Base-by-base conservation (phyloP, 2,888 invertebrate species). In the Plebejus melissa region DNA sequence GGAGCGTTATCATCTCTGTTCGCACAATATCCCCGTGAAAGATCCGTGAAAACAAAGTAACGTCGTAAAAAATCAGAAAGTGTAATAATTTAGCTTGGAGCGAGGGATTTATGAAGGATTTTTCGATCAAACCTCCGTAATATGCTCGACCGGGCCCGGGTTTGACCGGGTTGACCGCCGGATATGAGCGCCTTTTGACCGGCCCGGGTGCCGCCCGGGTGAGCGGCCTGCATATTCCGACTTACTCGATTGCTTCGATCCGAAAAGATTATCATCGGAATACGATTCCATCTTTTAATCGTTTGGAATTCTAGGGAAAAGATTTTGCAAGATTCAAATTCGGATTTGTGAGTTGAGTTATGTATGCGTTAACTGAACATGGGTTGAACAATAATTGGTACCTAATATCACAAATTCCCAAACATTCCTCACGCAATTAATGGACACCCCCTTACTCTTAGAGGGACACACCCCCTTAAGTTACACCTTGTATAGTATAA, bases 91-190 rank as follows among this genome's bases (percentile, higher is more conserved):
- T 60, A 22, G 58, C 71, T 58, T 4, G 22, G 5, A 22, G n/a
- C 41, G 46, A 69, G 74, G 76, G 79, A 78, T 78, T 80, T 81
- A 79, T 79, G 76, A 77, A 54, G 72, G 79, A 79, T 78, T 82
- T 81, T 82, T 80, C 82, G 80, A 80, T 81, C 80, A 80, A 77
- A 76, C 79, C 78, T 71, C 77, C 75, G 78, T 79, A 79, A 78
- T 79, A 80, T 79, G 82, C 80, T 82, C 78, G 82, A 82, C 81
- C 81, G 82, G 77, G 78, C 70, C 79, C 81, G 83, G 83, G 83
- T 83, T 83, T 83, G 80, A 82, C 76, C 77, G 78, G 80, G 78
- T 77, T 78, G 78, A 77, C 76, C 75, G 78, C 75, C 50, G 65
- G 65, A 65, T 65, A 65, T 65, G 65, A 65, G 65, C 65, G 65